A percentile compares a stretch with the other conserved stretches of the same genome.
These are phyloP conservation scores for Plemyria rubiginata DNA, from an alignment of 2,888 invertebrate genomes.

Conservation along the genomic window DNA sequence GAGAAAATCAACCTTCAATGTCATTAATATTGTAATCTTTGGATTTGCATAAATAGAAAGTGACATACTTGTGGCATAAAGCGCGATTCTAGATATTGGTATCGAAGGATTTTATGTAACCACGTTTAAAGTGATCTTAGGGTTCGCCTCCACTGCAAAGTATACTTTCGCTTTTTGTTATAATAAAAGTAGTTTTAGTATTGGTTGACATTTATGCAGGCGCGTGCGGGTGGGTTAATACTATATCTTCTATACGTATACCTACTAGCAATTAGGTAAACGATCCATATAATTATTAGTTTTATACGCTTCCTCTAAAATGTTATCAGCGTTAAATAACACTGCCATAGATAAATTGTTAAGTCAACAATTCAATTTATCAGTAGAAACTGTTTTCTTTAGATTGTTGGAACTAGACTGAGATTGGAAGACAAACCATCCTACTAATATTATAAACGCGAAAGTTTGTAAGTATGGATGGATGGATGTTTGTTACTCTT, in stretches of 20 bases:
- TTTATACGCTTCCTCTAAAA: neutral
- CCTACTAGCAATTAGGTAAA: neutral
- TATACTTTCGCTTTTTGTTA: neutral
- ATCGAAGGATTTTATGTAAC: conserved; percentile 31
- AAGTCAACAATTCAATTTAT: neutral
- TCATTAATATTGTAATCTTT: conserved; percentile 29
- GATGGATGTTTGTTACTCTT: too few relatives aligned
- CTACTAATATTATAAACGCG: too few relatives aligned
- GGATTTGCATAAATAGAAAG: conserved; percentile 47
- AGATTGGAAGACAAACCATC: too few relatives aligned
- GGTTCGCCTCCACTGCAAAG: neutral
- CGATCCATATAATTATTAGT: neutral
- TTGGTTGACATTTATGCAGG: neutral
- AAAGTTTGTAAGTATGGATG: too few relatives aligned
- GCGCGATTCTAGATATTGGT: conserved; percentile 46
- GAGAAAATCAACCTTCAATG: conserved; percentile 21
- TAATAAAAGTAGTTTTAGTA: neutral
- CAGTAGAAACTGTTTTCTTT: neutral
- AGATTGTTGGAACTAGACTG: neutral
- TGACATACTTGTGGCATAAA: too few relatives aligned
- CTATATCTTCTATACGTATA: too few relatives aligned
- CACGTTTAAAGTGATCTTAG: neutral
- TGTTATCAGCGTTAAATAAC: neutral
- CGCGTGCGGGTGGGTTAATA: too few relatives aligned
- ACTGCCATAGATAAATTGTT: neutral